phyloP scores from a whole-genome alignment of 2,113 vertebrate species.

The Colossoma macropomum region DNA sequence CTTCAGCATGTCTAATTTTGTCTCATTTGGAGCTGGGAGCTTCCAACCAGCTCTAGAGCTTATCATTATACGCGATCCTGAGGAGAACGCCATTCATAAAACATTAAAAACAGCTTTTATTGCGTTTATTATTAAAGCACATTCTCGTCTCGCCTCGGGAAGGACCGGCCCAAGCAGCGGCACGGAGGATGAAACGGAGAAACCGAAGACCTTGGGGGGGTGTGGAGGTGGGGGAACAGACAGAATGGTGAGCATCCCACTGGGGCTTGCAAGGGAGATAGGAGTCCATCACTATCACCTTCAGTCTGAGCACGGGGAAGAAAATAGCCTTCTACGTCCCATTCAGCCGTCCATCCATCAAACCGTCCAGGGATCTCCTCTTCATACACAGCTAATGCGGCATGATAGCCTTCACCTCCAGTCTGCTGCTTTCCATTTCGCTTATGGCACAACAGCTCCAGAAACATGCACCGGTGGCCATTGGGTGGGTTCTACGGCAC shows the following conservation, averaged over 20 bases:
- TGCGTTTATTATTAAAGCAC: conserved; percentile 68
- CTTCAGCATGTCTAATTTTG: neutral
- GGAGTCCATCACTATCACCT: neutral
- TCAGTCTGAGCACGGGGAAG: neutral
- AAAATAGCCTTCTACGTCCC: neutral
- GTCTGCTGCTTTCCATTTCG: neutral
- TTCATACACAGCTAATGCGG: neutral
- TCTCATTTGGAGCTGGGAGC: conserved; percentile 5
- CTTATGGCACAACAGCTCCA: neutral
- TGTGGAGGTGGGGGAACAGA: neutral
- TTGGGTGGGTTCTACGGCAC: neutral
- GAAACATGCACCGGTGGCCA: neutral
- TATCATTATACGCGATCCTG: conserved; percentile 4
- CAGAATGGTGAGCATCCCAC: neutral
- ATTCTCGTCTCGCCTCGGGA: conserved; percentile 54
- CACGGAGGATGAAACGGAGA: conserved; percentile 4
- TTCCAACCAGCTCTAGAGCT: neutral
- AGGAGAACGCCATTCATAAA: conserved; percentile 64
- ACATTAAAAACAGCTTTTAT: conserved; percentile 69
- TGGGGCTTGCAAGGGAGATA: neutral
- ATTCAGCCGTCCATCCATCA: neutral
- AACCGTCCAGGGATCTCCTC: neutral
- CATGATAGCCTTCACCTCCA: neutral
- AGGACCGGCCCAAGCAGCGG: conserved; percentile 19
- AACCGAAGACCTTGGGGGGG: neutral